Evolutionary conservation across 2,888 invertebrate genomes (phyloP).

Genomic region (Chalcis sispes): DNA sequence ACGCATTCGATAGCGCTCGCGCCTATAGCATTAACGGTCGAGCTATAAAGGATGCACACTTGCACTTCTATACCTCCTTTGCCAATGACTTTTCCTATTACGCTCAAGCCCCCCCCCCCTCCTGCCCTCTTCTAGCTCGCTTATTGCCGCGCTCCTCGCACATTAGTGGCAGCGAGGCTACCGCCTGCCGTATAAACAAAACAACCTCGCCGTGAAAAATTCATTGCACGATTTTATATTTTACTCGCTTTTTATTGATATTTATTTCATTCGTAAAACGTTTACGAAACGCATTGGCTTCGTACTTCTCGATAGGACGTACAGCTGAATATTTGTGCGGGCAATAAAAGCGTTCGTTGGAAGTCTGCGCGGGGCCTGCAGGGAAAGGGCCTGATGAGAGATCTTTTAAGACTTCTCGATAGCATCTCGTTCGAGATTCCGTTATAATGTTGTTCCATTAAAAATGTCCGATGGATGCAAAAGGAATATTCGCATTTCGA

Average conservation of each 20-base stretch:
- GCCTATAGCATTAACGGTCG: slow-evolving; percentile 43
- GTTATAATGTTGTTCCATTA: no score
- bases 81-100: slow-evolving; percentile 36
- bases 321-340: no score
- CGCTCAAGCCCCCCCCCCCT: background rate
- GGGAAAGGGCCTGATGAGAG: no score
- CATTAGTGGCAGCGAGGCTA: background rate
- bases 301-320: no score
- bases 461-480: no score
- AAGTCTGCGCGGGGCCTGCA: no score
- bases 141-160: no score
- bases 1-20: slow-evolving; percentile 14
- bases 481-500: no score
- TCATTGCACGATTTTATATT: slow-evolving; percentile 10
- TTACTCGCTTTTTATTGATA: background rate
- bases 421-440: no score
- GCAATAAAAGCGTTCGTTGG: no score
- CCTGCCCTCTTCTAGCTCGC: no score
- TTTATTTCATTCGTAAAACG: background rate
- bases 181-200: background rate
- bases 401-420: no score
- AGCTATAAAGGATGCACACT: slow-evolving; percentile 47
- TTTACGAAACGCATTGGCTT: background rate
- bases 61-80: background rate
- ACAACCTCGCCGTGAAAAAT: slow-evolving; percentile 15